Base-by-base conservation (phyloP, 1,140 invertebrate genomes). In the Meloidogyne chitwoodi region DNA sequence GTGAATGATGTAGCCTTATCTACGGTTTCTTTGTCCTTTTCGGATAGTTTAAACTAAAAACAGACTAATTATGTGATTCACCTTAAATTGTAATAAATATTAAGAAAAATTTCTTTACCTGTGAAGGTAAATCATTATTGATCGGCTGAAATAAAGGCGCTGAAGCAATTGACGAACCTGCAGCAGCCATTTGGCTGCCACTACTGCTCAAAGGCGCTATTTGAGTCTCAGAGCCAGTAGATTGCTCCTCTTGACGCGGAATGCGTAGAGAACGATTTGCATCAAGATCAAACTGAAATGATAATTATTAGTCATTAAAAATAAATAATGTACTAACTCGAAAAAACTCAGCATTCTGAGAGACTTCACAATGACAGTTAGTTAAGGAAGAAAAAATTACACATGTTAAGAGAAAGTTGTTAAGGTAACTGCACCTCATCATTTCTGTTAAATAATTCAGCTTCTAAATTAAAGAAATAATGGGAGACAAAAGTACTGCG, bases 1-100 rank as follows among this genome's bases (percentile, higher is more conserved):
- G 80, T 76, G 22, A 80, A 74, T 10, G 31, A 66, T 24, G 80
- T 69, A 27, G 79, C 80, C 26, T 83, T 83, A n/a, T 83, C 73
- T 12, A 83, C 68, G 5, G 65, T 64, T 38, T 78, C 77, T 12
- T 77, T 76, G 34, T 76, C 75, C 27, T 76, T 44, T 5, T 75
- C 73, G 11, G 65, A 63, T 2, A 75, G 44, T 41, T 75, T 71
- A n/a, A 67, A 19, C 75, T 76, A 71, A 48, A 75, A 22, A 65
- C 6, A 4, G 34, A 29, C 1, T 65, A 11, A 19, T 31, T 16
- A 3, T 64, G 6, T 5, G 6, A n/a, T 38, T 38, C 0, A 8
- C 3, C 34, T 31, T 31, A 3, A 31, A 38, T 38, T 38, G 4
- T 38, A 0, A 8, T 6, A 38, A 8, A 26, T 16, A 22, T 12